Evolutionary conservation across 2,113 vertebrate species (phyloP).

Genomic region (Myiopsitta monachus): DNA sequence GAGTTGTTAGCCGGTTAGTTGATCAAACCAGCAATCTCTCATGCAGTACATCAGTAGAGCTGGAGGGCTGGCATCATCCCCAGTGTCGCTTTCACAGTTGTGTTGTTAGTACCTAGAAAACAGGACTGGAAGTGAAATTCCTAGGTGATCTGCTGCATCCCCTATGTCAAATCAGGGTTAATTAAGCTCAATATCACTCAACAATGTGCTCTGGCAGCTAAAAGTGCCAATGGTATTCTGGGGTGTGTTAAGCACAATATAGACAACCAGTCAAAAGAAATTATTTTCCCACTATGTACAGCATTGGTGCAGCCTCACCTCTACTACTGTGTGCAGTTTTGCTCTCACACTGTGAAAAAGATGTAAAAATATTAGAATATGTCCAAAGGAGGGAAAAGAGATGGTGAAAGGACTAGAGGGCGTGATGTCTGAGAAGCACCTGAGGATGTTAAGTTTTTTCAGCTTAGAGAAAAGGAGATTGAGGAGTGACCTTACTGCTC

Average conservation of each 20-base stretch:
- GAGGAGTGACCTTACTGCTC: background rate
- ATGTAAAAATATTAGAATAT: background rate
- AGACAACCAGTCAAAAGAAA: background rate
- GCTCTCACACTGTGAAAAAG: background rate
- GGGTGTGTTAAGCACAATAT: background rate
- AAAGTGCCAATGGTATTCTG: background rate
- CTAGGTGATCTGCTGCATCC: background rate
- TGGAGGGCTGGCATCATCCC: accelerated
- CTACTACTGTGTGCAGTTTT: background rate
- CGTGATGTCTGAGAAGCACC: accelerated
- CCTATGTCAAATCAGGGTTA: background rate
- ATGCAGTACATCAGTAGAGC: background rate
- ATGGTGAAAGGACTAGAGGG: background rate
- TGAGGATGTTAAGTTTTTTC: background rate
- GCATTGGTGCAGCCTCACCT: background rate
- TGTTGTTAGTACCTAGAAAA: background rate
- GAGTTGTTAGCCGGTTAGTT: background rate
- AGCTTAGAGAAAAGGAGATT: background rate
- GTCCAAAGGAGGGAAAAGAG: background rate
- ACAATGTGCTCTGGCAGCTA: background rate
- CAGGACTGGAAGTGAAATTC: background rate
- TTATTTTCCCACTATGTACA: background rate
- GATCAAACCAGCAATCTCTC: background rate
- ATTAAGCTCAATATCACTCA: background rate
- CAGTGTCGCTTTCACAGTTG: background rate